Conservation (phyloP, 2,888 invertebrate species). For the Graphium colonna region DNA sequence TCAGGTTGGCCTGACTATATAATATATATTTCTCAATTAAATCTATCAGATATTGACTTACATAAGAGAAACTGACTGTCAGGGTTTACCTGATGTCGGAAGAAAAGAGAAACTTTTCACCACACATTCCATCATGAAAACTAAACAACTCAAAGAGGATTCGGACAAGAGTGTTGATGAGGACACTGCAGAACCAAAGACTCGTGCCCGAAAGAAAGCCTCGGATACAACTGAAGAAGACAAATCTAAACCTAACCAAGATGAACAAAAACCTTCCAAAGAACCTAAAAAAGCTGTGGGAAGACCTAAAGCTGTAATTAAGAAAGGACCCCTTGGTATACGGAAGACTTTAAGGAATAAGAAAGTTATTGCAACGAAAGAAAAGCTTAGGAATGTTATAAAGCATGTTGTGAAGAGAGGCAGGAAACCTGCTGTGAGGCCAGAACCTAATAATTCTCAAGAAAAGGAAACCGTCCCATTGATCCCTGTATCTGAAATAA, state of each 20-base stretch:
- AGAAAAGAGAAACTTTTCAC: constrained; percentile 65
- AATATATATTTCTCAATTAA: not conserved
- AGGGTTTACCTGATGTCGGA: constrained; percentile 70
- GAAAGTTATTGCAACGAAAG: constrained; percentile 56
- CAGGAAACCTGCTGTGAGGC: constrained; percentile 57
- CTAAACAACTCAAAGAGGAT: constrained; percentile 72
- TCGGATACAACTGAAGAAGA: constrained; percentile 63
- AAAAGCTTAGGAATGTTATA: constrained; percentile 59
- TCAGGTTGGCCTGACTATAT: not conserved
- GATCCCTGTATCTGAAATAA: constrained; percentile 68
- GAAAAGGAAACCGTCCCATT: constrained; percentile 60
- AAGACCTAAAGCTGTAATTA: constrained; percentile 64
- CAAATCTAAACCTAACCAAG: constrained; percentile 56
- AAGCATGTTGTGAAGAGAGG: constrained; percentile 54
- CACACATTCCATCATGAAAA: constrained; percentile 78
- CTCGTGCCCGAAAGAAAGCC: constrained; percentile 72
- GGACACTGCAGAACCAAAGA: constrained; percentile 68
- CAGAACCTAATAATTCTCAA: constrained; percentile 52
- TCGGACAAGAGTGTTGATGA: constrained; percentile 69
- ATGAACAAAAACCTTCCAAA: constrained; percentile 70
- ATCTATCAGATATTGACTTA: constrained; percentile 37
- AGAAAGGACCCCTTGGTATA: constrained; percentile 69
- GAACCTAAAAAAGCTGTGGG: constrained; percentile 58
- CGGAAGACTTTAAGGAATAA: constrained; percentile 69
- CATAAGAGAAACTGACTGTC: constrained; percentile 39